Evolutionary conservation across 2,797 vertebrate genomes (phyloP), one percentile per base, ranked within the genome.

Genomic region (Galaxias olidus): DNA sequence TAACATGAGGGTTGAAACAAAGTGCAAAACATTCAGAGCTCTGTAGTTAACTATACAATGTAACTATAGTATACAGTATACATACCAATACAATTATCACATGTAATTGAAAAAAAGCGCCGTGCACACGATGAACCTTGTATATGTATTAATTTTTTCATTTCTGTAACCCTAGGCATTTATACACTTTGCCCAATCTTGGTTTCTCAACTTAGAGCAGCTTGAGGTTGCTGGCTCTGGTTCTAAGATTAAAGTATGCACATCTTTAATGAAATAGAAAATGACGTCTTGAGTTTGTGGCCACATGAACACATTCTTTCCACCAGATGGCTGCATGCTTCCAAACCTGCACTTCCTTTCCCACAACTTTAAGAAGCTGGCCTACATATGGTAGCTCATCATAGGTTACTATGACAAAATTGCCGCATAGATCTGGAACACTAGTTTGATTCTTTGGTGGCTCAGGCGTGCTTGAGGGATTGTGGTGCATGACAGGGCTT

Each of bases 391-490:
- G 61, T 14, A 62, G 45, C 8, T 70, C 61, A 19, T 65, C 62
- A 43, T 71, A 71, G 57, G 57, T 54, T 20, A 71, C 56, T 48
- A 55, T 66, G 8, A 71, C 63, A 65, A 71, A 66, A 63, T 20
- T 65, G 17, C 59, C 66, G 68, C 47, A 42, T 7, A 13, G 11
- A 10, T 51, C 49, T 51, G 13, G 49, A 51, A 51, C 11, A 51
- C 49, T 51, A 8, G 13, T 14, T 51, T 51, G 49, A 8, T 51
- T 14, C 49, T 14, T 51, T 8, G 49, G 13, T 51, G 49, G 49
- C 49, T 51, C 49, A 51, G 49, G 49, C 51, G 68, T 15, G 55
- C 68, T 46, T 64, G 55, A 50, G 49, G 57, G 58, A 43, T 68
- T 17, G 9, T 68, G 47, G 42, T n/a, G 15, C 18, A 48, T 47